These are phyloP conservation scores for Cherax quadricarinatus DNA, from an alignment of 1,140 invertebrate genomes.

Conservation along the genomic window DNA sequence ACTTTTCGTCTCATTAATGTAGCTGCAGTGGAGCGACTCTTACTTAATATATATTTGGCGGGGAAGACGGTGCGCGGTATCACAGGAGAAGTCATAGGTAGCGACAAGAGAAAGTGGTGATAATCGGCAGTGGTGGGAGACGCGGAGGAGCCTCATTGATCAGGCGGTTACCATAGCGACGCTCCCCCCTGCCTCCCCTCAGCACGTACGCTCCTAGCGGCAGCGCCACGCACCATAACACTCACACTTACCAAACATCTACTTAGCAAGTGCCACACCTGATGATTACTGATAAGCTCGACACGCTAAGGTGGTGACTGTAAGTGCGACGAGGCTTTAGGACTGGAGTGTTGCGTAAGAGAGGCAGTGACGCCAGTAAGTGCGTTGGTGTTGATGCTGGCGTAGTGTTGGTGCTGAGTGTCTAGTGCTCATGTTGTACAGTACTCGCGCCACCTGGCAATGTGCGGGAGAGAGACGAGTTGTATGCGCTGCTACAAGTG, in stretches of 20 bases:
- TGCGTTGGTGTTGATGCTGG: background rate
- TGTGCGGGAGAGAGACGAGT: conserved; percentile 34
- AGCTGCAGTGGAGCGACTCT: background rate
- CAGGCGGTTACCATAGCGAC: conserved; percentile 64
- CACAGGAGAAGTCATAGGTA: conserved; percentile 19
- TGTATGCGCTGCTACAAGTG: conserved; percentile 26
- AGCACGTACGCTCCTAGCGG: conserved; percentile 3
- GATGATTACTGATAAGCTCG: background rate
- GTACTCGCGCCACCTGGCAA: conserved; percentile 43
- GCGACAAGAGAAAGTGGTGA: conserved; percentile 44
- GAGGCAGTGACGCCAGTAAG: background rate
- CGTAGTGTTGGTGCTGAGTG: conserved; percentile 28
- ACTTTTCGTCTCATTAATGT: background rate
- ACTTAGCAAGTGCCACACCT: conserved; percentile 7
- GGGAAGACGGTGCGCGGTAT: background rate
- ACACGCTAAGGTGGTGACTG: background rate
- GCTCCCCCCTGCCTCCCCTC: background rate
- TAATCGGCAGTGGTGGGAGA: conserved; percentile 65
- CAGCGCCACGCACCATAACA: conserved; percentile 57
- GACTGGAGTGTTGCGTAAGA: conserved; percentile 1
- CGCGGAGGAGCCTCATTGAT: conserved; percentile 64
- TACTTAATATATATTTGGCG: too few species aligned
- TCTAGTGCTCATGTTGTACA: conserved; percentile 45
- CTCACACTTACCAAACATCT: conserved; percentile 13
- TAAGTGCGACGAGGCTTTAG: background rate